Evolutionary conservation across 2,888 invertebrate species (phyloP).

Genomic region (Tenthredo mesomela): DNA sequence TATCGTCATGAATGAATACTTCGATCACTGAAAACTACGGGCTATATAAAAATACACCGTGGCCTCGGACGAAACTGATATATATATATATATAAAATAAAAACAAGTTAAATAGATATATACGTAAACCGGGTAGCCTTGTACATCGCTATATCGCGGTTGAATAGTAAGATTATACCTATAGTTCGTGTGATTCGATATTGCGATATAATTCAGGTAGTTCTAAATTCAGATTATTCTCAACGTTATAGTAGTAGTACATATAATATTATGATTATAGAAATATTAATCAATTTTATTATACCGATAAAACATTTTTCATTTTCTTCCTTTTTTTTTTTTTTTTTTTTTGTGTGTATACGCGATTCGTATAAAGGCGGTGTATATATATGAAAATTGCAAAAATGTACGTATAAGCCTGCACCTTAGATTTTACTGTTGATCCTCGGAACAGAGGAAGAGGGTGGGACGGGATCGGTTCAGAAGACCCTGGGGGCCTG

Average conservation of each 20-base stretch:
- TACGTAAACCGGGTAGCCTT: slow-evolving; percentile 13
- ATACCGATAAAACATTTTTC: background rate
- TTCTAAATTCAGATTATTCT: background rate
- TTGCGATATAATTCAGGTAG: background rate
- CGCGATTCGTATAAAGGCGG: background rate
- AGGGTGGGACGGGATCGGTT: slow-evolving; percentile 31
- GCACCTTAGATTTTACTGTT: slow-evolving; percentile 5
- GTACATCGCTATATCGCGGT: background rate
- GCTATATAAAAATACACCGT: background rate
- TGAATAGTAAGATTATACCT: slow-evolving; percentile 9
- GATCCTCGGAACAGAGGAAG: slow-evolving; percentile 33
- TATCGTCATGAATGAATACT: slow-evolving; percentile 31
- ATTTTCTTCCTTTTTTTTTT: background rate
- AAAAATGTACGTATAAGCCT: background rate
- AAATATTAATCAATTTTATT: background rate
- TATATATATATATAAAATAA: too few species aligned
- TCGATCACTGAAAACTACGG: background rate
- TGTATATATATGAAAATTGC: background rate
- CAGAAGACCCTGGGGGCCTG: background rate
- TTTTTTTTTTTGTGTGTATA: background rate
- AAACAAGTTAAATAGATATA: background rate
- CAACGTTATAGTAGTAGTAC: background rate
- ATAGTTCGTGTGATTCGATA: background rate
- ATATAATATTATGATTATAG: background rate
- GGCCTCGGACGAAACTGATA: slow-evolving; percentile 12